Evolutionary conservation across 2,888 invertebrate genomes (phyloP).

Genomic region (Lithophane semibrunnea): DNA sequence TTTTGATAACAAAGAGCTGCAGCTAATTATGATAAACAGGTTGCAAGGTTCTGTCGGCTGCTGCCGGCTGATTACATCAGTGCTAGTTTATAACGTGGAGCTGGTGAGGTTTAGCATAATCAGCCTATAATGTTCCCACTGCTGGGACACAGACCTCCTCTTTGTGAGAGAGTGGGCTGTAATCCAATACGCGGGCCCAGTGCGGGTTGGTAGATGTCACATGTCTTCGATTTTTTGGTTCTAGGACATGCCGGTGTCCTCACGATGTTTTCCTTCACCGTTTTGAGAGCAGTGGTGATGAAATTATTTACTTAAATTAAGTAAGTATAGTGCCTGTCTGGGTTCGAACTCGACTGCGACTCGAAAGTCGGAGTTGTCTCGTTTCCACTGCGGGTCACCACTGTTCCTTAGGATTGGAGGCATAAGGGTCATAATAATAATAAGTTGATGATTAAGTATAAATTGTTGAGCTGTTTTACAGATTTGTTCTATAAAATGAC

Average conservation of each 20-base stretch:
- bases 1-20: constrained; percentile 1
- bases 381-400: too few relatives aligned
- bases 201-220: neutral
- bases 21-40: neutral
- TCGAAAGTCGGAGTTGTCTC: too few relatives aligned
- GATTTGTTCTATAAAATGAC: too few relatives aligned
- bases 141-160: neutral
- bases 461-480: too few relatives aligned
- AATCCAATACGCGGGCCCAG: neutral
- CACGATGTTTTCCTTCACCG: neutral
- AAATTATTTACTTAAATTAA: neutral
- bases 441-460: too few relatives aligned
- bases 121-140: neutral
- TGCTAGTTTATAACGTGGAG: too few relatives aligned
- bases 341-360: too few relatives aligned
- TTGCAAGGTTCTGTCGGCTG: too few relatives aligned
- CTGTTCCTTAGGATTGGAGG: too few relatives aligned
- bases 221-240: neutral
- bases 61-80: too few relatives aligned
- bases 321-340: neutral
- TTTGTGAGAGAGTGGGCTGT: neutral
- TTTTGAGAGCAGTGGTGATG: neutral
- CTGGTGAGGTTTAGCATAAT: neutral
- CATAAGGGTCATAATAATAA: too few relatives aligned
- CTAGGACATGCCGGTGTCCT: neutral